Percentiles rank a stretch among this genome's conserved stretches.
Conservation (phyloP, 2,113 vertebrate genomes). For the Alosa alosa region DNA sequence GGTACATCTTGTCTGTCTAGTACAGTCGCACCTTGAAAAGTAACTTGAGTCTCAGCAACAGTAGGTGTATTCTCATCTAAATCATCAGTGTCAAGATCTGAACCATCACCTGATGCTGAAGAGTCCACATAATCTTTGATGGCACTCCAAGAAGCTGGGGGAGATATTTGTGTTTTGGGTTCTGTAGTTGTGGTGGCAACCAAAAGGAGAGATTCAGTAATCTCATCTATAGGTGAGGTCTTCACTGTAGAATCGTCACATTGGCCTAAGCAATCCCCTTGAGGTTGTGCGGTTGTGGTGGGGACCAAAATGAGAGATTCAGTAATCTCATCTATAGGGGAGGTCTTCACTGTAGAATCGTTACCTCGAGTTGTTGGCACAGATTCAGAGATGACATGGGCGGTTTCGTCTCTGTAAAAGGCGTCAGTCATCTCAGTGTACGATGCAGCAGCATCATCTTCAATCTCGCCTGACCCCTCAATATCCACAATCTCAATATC, state of each 20-base stretch:
- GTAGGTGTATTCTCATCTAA: not conserved
- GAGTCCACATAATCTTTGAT: not conserved
- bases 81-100: not conserved
- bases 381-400: not conserved
- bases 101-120: not conserved
- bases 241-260: not conserved
- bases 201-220: not conserved
- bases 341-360: not conserved
- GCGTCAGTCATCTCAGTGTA: not conserved
- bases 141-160: too few relatives aligned
- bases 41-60: not conserved
- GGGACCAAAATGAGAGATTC: not conserved
- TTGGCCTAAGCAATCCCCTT: not conserved
- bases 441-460: not conserved
- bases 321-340: not conserved
- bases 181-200: not conserved
- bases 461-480: not conserved
- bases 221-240: not conserved
- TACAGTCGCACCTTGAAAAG: not conserved
- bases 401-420: not conserved
- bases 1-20: not conserved
- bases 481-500: not conserved
- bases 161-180: not conserved
- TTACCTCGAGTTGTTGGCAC: not conserved
- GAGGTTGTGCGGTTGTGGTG: not conserved